Conservation (phyloP, 2,797 vertebrate genomes). For the Phrynocephalus forsythii region DNA sequence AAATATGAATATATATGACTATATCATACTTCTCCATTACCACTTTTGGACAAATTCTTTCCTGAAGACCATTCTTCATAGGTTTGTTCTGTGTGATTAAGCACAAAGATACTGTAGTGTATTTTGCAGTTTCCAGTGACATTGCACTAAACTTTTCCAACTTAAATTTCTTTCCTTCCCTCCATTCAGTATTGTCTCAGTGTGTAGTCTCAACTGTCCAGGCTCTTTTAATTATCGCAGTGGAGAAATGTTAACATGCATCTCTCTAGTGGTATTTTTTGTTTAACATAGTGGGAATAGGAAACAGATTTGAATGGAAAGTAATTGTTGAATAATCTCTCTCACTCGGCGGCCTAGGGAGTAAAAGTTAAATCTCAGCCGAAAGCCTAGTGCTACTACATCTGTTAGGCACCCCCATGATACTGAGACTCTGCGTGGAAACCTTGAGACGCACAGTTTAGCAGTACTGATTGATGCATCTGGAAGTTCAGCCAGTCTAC, state of each 20-base stretch:
- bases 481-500: slow-evolving; percentile 11
- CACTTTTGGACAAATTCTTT: slow-evolving; percentile 44
- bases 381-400: rapidly evolving
- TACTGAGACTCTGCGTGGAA: slow-evolving; percentile 53
- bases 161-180: background rate
- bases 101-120: background rate
- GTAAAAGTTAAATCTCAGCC: slow-evolving; percentile 23
- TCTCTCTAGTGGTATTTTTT: background rate
- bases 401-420: background rate
- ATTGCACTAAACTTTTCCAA: slow-evolving; percentile 5
- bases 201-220: background rate
- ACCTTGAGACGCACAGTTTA: slow-evolving; percentile 45
- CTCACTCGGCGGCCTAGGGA: background rate
- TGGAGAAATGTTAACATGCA: background rate
- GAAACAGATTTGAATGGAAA: slow-evolving; percentile 29
- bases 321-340: slow-evolving; percentile 18
- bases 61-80: slow-evolving; percentile 56
- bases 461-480: slow-evolving; percentile 47
- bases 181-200: rapidly evolving
- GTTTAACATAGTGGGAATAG: background rate
- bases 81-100: slow-evolving; percentile 62
- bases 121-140: background rate
- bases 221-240: background rate
- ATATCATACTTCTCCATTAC: slow-evolving; percentile 58
- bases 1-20: slow-evolving; percentile 68